A percentile compares a stretch with the other conserved stretches of the same genome.
These are phyloP conservation scores for Lamprotornis superbus DNA, from an alignment of 2,113 vertebrate species.

Conservation along the genomic window DNA sequence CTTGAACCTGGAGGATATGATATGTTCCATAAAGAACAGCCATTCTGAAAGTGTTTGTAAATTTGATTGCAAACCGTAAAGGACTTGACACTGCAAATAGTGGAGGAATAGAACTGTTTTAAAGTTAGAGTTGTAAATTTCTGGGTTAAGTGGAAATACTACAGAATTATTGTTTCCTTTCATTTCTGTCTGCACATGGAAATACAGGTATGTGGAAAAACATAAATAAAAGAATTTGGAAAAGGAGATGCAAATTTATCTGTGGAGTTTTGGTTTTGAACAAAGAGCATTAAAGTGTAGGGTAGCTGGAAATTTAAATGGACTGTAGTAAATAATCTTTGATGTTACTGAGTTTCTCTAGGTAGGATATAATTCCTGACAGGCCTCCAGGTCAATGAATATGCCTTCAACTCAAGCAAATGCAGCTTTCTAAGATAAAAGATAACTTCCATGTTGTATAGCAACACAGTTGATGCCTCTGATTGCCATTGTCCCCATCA, in stretches of 20 bases:
- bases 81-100: not conserved
- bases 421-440: not conserved
- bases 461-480: not conserved
- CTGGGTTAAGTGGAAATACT: not conserved
- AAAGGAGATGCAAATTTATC: not conserved
- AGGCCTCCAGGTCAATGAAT: not conserved
- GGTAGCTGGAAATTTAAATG: not conserved
- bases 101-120: not conserved
- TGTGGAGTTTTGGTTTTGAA: not conserved
- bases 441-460: not conserved
- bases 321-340: not conserved
- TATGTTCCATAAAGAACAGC: not conserved
- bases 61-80: not conserved
- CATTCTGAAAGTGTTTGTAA: not conserved
- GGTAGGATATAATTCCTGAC: constrained; percentile 26
- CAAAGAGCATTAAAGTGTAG: not conserved
- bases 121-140: not conserved
- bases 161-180: not conserved
- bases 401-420: constrained; percentile 11
- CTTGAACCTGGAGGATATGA: not conserved
- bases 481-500: constrained; percentile 36
- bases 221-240: not conserved
- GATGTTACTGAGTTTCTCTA: not conserved
- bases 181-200: not conserved
- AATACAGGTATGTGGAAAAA: not conserved